Evolutionary conservation across 1,140 invertebrate genomes (phyloP).

Genomic region (Bicyclus anynana): DNA sequence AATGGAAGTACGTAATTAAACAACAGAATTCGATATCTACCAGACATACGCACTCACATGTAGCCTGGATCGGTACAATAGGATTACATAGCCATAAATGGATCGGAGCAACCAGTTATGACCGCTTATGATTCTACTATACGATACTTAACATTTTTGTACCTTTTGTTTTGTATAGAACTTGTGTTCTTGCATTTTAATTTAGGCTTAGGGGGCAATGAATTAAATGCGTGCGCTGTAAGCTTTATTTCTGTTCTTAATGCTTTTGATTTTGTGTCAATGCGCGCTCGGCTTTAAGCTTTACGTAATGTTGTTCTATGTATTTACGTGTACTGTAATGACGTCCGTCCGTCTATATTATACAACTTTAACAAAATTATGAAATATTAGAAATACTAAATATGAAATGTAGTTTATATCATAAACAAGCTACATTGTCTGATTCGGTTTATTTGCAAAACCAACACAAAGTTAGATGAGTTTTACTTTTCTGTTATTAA

Average conservation of each 20-base stretch:
- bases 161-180: conserved; percentile 66
- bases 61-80: conserved; percentile 59
- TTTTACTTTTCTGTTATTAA: too few species aligned
- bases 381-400: too few species aligned
- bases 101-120: conserved; percentile 67
- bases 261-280: conserved; percentile 5
- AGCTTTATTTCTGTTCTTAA: conserved; percentile 18
- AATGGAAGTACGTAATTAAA: neutral
- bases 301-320: neutral
- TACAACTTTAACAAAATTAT: too few species aligned
- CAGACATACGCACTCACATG: conserved; percentile 28
- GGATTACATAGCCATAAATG: conserved; percentile 71
- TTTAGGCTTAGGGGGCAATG: conserved; percentile 46
- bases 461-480: too few species aligned
- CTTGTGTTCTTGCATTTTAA: conserved; percentile 69
- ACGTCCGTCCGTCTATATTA: too few species aligned
- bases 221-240: conserved; percentile 17
- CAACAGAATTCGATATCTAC: neutral
- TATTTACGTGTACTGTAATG: neutral
- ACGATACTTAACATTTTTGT: conserved; percentile 65
- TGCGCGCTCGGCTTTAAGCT: conserved; percentile 11
- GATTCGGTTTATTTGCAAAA: too few species aligned
- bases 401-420: too few species aligned
- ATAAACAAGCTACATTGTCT: too few species aligned
- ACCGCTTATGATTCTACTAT: conserved; percentile 64